These are phyloP conservation scores for Bufo bufo DNA, from an alignment of 2,113 vertebrate species.

Conservation along the genomic window DNA sequence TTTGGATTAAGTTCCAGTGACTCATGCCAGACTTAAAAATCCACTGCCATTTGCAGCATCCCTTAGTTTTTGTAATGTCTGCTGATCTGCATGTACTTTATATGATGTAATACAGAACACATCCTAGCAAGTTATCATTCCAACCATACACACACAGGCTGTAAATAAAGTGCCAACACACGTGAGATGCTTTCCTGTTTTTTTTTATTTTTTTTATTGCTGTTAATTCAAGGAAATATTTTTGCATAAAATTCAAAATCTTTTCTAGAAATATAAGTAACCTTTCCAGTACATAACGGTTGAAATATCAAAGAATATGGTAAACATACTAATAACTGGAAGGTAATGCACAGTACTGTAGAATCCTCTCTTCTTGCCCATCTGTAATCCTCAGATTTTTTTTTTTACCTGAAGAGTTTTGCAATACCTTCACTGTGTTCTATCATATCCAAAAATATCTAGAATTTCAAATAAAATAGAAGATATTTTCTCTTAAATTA, in stretches of 20 bases:
- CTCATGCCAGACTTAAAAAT: too few species aligned
- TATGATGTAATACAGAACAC: too few species aligned
- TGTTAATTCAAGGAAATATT: constrained; percentile 90
- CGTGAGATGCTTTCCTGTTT: constrained; percentile 55
- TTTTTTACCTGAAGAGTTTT: constrained; percentile 70
- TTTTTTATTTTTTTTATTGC: constrained; percentile 78
- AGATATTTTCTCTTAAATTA: constrained; percentile 74
- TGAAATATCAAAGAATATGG: constrained; percentile 94
- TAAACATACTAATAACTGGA: constrained; percentile 90
- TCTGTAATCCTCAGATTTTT: constrained; percentile 73
- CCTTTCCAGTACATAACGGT: constrained; percentile 89
- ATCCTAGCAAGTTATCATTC: too few species aligned
- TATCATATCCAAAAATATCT: constrained; percentile 82
- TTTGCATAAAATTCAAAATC: constrained; percentile 91
- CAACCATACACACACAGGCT: too few species aligned
- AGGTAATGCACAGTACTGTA: constrained; percentile 81
- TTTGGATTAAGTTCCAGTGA: too few species aligned
- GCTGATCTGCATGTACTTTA: too few species aligned
- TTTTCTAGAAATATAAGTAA: constrained; percentile 94
- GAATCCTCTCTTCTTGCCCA: constrained; percentile 81
- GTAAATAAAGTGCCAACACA: neutral
- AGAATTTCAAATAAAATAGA: constrained; percentile 80
- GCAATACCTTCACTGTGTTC: constrained; percentile 73
- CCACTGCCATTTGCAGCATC: too few species aligned
- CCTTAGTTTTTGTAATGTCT: too few species aligned